These are phyloP conservation scores for Rhynchophorus ferrugineus DNA, from an alignment of 1,140 invertebrate species.

Conservation along the genomic window DNA sequence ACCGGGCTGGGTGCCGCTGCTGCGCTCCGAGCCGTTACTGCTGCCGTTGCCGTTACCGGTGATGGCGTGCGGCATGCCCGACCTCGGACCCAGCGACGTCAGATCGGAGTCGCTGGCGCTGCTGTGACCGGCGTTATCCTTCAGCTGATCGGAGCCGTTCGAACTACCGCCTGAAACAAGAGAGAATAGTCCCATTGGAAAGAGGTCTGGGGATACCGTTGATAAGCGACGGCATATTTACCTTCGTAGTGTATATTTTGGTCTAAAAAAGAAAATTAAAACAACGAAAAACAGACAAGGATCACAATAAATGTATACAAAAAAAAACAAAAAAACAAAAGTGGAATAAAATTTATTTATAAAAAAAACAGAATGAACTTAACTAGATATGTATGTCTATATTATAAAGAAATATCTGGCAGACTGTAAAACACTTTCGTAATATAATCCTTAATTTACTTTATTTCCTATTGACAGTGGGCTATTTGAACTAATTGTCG, in stretches of 20 bases:
- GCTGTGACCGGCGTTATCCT: slow-evolving; percentile 37
- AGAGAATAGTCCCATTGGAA: no score
- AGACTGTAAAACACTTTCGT: no score
- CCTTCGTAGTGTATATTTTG: no score
- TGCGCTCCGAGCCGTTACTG: slow-evolving; percentile 46
- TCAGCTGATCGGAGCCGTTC: slow-evolving; percentile 49
- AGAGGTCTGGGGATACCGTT: no score
- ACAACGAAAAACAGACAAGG: slow-evolving; percentile 7
- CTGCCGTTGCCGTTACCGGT: slow-evolving; percentile 52
- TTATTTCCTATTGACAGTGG: no score
- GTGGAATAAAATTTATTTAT: neutral
- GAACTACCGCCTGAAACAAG: slow-evolving; percentile 50
- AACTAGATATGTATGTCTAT: no score
- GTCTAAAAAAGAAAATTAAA: no score
- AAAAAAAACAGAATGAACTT: slow-evolving; percentile 11
- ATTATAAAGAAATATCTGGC: no score
- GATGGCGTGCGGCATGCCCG: slow-evolving; percentile 21
- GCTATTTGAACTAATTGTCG: no score
- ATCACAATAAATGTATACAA: neutral
- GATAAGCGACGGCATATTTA: no score
- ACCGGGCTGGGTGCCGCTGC: slow-evolving; percentile 40
- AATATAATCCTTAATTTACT: no score
- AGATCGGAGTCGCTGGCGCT: slow-evolving; percentile 39
- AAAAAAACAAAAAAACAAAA: neutral
- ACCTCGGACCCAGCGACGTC: slow-evolving; percentile 36